phyloP scores from a whole-genome alignment of 2,113 vertebrate genomes.

The Ovibos moschatus region DNA sequence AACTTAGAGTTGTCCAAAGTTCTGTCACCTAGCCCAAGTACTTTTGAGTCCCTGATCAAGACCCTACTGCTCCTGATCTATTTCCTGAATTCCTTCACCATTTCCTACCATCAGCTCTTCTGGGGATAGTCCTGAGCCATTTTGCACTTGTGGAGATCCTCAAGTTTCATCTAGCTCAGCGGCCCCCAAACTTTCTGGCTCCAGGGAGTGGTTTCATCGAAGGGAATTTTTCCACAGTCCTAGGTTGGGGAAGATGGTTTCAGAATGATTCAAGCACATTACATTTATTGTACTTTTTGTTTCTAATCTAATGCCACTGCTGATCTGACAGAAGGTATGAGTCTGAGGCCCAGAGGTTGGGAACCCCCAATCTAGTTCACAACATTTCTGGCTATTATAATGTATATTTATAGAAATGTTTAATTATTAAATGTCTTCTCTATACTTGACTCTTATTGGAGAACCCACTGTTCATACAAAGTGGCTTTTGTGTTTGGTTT shows the following conservation, averaged over 20 bases:
- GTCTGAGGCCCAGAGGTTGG: background rate
- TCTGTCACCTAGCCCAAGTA: background rate
- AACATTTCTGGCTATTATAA: background rate
- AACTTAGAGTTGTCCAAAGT: background rate
- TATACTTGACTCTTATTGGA: background rate
- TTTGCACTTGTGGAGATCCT: background rate
- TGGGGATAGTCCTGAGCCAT: background rate
- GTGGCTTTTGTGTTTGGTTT: background rate
- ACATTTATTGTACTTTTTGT: background rate
- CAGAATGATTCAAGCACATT: background rate
- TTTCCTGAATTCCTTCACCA: background rate
- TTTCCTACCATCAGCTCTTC: background rate
- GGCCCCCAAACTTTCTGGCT: background rate
- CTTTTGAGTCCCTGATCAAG: background rate
- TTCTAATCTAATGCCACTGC: background rate
- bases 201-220: background rate
- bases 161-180: background rate
- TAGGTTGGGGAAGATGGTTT: background rate
- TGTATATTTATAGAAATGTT: background rate
- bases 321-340: background rate
- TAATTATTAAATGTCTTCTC: background rate
- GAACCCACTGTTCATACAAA: background rate
- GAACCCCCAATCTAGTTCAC: background rate
- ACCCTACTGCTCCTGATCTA: background rate
- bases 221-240: background rate